A percentile compares a stretch with the other conserved stretches of the same genome.
Evolutionary conservation across 2,888 invertebrate species (phyloP).

Genomic region (Hesperia comma): DNA sequence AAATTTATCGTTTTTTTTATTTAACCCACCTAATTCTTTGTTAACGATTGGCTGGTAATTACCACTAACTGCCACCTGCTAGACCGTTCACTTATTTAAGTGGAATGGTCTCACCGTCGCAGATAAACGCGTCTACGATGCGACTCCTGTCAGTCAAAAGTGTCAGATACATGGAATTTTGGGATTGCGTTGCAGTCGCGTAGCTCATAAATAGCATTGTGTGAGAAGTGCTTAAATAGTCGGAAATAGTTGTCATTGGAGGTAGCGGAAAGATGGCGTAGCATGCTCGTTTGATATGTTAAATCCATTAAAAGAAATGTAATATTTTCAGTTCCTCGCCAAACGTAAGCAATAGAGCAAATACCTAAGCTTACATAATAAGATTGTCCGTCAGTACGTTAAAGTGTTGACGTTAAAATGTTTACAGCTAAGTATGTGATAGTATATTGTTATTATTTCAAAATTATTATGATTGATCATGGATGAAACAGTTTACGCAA

Average conservation of each 20-base stretch:
- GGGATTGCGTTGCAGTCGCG: no score
- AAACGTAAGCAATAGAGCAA: not conserved
- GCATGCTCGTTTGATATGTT: no score
- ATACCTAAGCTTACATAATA: constrained; percentile 24
- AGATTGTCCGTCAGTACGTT: constrained; percentile 17
- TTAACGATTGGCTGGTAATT: constrained; percentile 33
- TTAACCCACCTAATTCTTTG: not conserved
- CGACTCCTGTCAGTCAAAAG: no score
- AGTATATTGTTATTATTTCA: constrained; percentile 21
- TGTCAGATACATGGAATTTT: no score
- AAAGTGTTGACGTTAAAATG: constrained; percentile 28
- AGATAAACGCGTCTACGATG: no score
- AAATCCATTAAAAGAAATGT: no score
- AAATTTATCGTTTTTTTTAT: constrained; percentile 30
- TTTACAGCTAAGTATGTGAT: constrained; percentile 27
- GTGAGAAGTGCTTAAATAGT: no score
- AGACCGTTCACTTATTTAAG: constrained; percentile 34
- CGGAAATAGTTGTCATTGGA: no score
- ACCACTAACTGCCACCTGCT: constrained; percentile 31
- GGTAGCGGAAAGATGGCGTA: no score
- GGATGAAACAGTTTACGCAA: not conserved
- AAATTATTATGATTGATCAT: constrained; percentile 31
- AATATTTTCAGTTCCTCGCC: no score
- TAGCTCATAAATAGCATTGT: no score
- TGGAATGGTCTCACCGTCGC: constrained; percentile 6